Percentiles rank a stretch among this genome's conserved stretches.
phyloP scores from a whole-genome alignment of 92 coral and sea anemone genomes.

The Chrysogorgia sp. region DNA sequence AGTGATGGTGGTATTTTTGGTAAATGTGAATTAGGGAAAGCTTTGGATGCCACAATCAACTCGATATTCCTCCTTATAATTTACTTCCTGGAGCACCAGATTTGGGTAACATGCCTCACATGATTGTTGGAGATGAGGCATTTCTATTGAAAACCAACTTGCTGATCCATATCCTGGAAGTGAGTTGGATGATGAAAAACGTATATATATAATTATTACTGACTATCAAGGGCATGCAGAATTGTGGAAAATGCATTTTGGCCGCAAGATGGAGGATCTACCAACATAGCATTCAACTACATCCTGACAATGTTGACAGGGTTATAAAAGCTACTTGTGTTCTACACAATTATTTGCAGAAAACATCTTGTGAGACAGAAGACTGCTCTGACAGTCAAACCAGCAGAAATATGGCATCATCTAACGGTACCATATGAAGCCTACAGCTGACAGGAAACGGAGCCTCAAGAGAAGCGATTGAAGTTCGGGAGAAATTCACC shows the following conservation, averaged over 20 bases:
- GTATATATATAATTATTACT: not conserved
- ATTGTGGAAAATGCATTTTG: conserved; percentile 9
- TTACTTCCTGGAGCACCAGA: not conserved
- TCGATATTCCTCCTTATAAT: not conserved
- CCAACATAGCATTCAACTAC: not conserved
- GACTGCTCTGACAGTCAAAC: no score
- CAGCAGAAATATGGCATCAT: no score
- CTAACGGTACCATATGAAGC: no score
- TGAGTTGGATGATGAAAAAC: not conserved
- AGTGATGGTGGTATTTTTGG: conserved; percentile 23
- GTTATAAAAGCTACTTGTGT: conserved; percentile 6
- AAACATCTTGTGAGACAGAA: no score
- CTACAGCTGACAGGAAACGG: no score
- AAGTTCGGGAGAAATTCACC: no score
- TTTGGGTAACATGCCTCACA: conserved; percentile 4
- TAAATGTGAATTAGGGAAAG: not conserved
- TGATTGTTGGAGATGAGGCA: conserved; percentile 20
- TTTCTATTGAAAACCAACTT: conserved; percentile 5
- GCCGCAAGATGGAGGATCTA: conserved; percentile 10
- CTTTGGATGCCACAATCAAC: conserved; percentile 4
- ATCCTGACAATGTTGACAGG: not conserved
- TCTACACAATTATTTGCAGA: conserved; percentile 15
- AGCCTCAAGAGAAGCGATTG: no score
- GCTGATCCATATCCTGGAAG: conserved; percentile 6
- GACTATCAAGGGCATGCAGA: conserved; percentile 14